These are phyloP conservation scores for Pantherophis alleghaniensis DNA, from an alignment of 2,797 vertebrate species.

Conservation along the genomic window DNA sequence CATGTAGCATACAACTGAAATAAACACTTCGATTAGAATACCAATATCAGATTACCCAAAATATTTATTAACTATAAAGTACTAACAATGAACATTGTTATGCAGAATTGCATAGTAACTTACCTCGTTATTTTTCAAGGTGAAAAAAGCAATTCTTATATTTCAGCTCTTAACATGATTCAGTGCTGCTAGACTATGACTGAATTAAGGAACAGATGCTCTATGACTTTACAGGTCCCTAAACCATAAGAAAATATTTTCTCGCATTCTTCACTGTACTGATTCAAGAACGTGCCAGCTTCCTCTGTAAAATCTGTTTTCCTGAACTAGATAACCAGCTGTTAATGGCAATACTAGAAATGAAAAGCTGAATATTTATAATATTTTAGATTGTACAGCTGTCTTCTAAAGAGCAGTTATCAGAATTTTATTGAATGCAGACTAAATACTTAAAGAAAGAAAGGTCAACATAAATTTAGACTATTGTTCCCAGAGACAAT, in stretches of 20 bases:
- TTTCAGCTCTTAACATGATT: constrained; percentile 73
- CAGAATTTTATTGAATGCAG: constrained; percentile 80
- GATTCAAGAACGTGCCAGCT: constrained; percentile 73
- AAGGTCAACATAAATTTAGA: constrained; percentile 81
- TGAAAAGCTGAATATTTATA: constrained; percentile 81
- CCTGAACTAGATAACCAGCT: constrained; percentile 79
- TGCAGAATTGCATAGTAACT: constrained; percentile 36
- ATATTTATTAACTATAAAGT: constrained; percentile 29
- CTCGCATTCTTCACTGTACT: constrained; percentile 69
- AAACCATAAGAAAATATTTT: constrained; percentile 75
- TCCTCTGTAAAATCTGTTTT: constrained; percentile 75
- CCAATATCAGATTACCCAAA: constrained; percentile 30
- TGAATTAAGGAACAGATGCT: constrained; percentile 77
- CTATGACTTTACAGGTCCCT: constrained; percentile 74
- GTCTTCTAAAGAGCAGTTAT: constrained; percentile 81
- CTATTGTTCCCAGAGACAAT: constrained; percentile 72
- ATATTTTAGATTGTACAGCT: constrained; percentile 80
- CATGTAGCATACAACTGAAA: not conserved
- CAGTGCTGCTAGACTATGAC: constrained; percentile 70
- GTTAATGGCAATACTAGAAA: constrained; percentile 77
- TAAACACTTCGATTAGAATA: constrained; percentile 37
- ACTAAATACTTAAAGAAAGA: constrained; percentile 76
- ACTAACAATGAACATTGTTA: constrained; percentile 37
- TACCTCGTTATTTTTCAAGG: constrained; percentile 65
- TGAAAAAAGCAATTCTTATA: constrained; percentile 67